Conservation (phyloP, 1,140 invertebrate genomes). For the Dendroctonus ponderosae region DNA sequence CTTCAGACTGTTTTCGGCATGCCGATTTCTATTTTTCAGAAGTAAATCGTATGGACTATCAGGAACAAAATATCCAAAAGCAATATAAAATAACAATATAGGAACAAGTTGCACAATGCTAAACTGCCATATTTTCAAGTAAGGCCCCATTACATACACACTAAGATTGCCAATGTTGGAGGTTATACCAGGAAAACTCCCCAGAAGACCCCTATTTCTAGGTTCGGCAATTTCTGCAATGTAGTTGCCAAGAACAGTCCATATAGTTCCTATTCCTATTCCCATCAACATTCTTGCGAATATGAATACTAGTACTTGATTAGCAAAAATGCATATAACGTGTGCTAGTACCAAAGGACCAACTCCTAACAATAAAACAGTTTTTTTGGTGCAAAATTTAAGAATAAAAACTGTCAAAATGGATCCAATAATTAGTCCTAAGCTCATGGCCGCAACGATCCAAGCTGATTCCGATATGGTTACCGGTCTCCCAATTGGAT, state of each 20-base stretch:
- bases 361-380: constrained; percentile 47
- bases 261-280: constrained; percentile 50
- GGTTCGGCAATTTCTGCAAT: constrained; percentile 55
- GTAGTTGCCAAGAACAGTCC: constrained; percentile 55
- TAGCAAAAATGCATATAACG: constrained; percentile 50
- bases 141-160: constrained; percentile 61
- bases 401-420: constrained; percentile 41
- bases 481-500: constrained; percentile 47
- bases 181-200: constrained; percentile 65
- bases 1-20: constrained; percentile 29
- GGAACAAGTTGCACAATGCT: constrained; percentile 54
- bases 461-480: constrained; percentile 64
- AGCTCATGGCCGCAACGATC: constrained; percentile 75
- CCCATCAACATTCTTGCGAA: constrained; percentile 52
- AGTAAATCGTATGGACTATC: constrained; percentile 68
- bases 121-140: constrained; percentile 54
- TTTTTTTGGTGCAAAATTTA: constrained; percentile 52
- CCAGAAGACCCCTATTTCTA: constrained; percentile 40
- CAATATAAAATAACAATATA: constrained; percentile 53
- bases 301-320: constrained; percentile 44
- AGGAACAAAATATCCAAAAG: constrained; percentile 57
- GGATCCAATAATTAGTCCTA: constrained; percentile 65
- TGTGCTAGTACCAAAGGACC: constrained; percentile 49
- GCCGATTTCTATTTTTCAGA: constrained; percentile 5
- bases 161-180: constrained; percentile 32